These are phyloP conservation scores for Abrostola tripartita DNA, from an alignment of 2,888 invertebrate genomes.

Conservation along the genomic window DNA sequence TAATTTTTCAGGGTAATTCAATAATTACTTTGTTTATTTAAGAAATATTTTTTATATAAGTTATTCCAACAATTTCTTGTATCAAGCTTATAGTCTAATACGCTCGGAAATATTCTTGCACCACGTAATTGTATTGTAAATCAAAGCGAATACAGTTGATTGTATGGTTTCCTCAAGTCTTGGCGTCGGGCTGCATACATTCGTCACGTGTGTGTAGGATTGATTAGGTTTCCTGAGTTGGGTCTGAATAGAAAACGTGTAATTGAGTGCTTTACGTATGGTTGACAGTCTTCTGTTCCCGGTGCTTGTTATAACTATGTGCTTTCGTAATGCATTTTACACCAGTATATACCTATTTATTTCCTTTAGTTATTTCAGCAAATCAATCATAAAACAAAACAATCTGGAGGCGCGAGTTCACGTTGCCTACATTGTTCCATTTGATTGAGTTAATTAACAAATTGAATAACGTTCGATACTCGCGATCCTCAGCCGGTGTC, in stretches of 20 bases:
- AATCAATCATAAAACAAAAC: too few relatives aligned
- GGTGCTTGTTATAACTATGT: background rate
- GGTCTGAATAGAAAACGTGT: slow-evolving; percentile 27
- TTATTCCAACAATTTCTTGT: background rate
- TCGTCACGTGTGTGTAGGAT: slow-evolving; percentile 12
- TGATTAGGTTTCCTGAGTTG: slow-evolving; percentile 25
- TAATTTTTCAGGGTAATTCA: too few relatives aligned
- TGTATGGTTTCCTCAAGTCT: slow-evolving; percentile 32
- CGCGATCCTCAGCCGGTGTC: background rate
- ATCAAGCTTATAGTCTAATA: slow-evolving; percentile 1
- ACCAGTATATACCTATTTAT: too few relatives aligned
- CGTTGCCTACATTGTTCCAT: too few relatives aligned
- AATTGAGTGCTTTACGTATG: slow-evolving; percentile 18
- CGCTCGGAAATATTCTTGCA: slow-evolving; percentile 1
- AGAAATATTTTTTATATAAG: too few relatives aligned
- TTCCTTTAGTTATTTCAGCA: too few relatives aligned
- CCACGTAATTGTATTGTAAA: slow-evolving; percentile 28
- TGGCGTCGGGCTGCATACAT: slow-evolving; percentile 24
- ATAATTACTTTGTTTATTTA: too few relatives aligned
- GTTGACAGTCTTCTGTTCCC: background rate
- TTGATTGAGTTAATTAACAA: too few relatives aligned
- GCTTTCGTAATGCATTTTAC: background rate
- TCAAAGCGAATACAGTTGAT: slow-evolving; percentile 29
- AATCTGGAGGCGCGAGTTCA: too few relatives aligned
- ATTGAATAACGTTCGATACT: too few relatives aligned